Percentiles rank a stretch among this genome's conserved stretches.
These are phyloP conservation scores for Acronicta psi DNA, from an alignment of 2,888 invertebrate species.

Conservation along the genomic window DNA sequence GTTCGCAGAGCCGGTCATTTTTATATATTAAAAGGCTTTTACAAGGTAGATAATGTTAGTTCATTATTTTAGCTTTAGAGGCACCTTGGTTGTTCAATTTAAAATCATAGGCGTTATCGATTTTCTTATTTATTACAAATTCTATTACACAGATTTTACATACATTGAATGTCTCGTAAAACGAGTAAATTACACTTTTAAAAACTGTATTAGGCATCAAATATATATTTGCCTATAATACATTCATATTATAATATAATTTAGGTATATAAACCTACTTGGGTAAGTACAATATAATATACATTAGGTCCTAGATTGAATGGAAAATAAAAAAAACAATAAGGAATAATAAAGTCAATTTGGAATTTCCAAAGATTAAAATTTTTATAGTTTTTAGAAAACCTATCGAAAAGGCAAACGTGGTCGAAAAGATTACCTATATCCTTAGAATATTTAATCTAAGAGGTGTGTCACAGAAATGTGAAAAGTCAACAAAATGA, in stretches of 20 bases:
- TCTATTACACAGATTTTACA: conserved; percentile 76
- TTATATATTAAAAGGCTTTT: too few species aligned
- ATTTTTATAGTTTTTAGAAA: background rate
- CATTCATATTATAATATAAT: conserved; percentile 18
- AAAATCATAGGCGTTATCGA: conserved; percentile 20
- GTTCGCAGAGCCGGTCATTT: too few species aligned
- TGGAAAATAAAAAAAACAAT: conserved; percentile 14
- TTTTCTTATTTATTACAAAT: conserved; percentile 75
- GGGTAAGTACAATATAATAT: conserved; percentile 39
- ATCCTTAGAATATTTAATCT: too few species aligned
- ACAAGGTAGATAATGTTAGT: too few species aligned
- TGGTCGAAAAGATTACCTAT: background rate
- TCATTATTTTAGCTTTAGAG: too few species aligned
- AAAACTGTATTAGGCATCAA: conserved; percentile 50
- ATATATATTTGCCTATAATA: conserved; percentile 28
- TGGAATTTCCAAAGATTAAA: conserved; percentile 6
- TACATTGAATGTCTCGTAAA: conserved; percentile 53
- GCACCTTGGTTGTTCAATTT: background rate
- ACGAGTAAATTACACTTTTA: conserved; percentile 44
- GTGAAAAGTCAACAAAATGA: background rate
- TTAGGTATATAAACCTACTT: conserved; percentile 1
- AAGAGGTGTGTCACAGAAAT: background rate
- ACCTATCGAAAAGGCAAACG: conserved; percentile 2
- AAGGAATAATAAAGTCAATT: conserved; percentile 1
- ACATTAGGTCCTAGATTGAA: conserved; percentile 9